These are phyloP conservation scores for Acrocephalus kingi DNA, from an alignment of 2,113 vertebrate species.

Conservation along the genomic window DNA sequence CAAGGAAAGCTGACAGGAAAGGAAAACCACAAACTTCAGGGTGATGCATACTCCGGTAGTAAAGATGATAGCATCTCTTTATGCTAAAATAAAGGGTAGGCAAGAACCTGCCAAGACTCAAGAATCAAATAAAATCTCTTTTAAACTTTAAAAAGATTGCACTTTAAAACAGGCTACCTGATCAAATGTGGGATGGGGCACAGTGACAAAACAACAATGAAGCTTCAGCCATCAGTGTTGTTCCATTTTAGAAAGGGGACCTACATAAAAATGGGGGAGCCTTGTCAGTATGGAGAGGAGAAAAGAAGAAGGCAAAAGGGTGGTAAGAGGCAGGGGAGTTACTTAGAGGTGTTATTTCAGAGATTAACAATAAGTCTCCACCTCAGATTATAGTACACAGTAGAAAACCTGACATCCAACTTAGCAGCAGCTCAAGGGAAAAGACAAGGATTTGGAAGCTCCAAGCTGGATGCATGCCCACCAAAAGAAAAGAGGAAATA, in stretches of 20 bases:
- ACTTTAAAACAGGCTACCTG: neutral
- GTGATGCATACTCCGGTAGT: neutral
- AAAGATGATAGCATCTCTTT: neutral
- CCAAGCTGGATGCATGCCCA: neutral
- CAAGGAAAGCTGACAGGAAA: neutral
- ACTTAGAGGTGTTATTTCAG: neutral
- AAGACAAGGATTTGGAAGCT: rapidly evolving
- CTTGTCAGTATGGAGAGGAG: neutral
- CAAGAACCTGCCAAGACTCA: neutral
- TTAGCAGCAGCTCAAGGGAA: neutral
- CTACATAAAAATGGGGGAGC: neutral
- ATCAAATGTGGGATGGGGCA: neutral
- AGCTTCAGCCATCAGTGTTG: neutral
- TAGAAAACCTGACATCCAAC: neutral
- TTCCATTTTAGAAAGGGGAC: neutral
- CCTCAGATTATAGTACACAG: neutral
- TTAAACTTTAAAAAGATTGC: neutral
- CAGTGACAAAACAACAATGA: rapidly evolving
- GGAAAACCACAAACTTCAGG: neutral
- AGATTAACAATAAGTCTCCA: neutral
- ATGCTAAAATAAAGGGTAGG: neutral
- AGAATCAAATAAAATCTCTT: neutral
- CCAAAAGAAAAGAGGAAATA: neutral
- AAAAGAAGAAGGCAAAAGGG: neutral
- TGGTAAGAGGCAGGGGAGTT: neutral